A percentile compares a stretch with the other conserved stretches of the same genome.
Evolutionary conservation across 2,113 vertebrate species (phyloP).

Genomic region (Petroica traversi): DNA sequence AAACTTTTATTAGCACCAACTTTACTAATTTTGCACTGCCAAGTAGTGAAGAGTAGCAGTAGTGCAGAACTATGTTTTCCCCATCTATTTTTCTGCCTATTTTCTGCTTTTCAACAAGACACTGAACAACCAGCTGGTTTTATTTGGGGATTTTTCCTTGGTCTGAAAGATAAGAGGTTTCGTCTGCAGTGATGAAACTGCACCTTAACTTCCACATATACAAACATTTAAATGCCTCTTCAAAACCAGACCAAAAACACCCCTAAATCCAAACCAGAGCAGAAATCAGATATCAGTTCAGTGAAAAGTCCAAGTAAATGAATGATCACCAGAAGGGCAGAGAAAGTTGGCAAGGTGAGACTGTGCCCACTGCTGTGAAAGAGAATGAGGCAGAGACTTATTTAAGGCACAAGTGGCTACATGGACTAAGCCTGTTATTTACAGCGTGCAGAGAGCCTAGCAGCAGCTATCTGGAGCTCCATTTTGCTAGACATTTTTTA

Average conservation of each 20-base stretch:
- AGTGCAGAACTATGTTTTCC: neutral
- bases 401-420: neutral
- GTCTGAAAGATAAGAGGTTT: neutral
- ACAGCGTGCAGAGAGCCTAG: neutral
- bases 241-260: neutral
- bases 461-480: too few species aligned
- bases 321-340: neutral
- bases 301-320: neutral
- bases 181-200: neutral
- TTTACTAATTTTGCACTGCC: neutral
- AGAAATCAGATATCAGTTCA: neutral
- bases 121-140: neutral
- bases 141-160: neutral
- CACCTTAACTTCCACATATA: neutral
- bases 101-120: neutral
- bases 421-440: neutral
- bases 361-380: neutral
- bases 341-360: neutral
- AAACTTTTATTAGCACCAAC: neutral
- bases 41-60: neutral
- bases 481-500: too few species aligned
- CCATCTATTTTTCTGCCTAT: neutral
- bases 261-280: neutral
- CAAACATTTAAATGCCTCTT: neutral
- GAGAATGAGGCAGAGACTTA: accelerated